These are phyloP conservation scores for Acanthaster planci DNA, from an alignment of 35 echinoderm and acorn worm species.

Conservation along the genomic window DNA sequence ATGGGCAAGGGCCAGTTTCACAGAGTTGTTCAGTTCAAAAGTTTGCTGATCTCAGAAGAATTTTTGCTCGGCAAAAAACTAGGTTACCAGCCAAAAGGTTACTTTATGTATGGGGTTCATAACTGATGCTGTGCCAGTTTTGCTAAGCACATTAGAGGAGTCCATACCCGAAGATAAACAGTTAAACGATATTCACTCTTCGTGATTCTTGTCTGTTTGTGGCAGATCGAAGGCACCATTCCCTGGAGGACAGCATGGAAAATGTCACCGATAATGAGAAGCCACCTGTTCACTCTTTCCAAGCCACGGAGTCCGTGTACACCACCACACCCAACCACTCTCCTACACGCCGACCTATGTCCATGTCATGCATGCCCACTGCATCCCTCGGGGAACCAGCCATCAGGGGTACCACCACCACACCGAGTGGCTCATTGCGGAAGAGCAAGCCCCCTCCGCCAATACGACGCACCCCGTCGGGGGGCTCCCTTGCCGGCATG, in stretches of 20 bases:
- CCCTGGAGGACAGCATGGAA: background rate
- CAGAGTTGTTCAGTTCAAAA: background rate
- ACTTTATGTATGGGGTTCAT: background rate
- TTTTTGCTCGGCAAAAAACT: too few species aligned
- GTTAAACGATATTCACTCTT: background rate
- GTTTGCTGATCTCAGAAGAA: too few species aligned
- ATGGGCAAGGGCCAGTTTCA: background rate
- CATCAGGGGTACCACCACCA: background rate
- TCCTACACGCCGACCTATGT: background rate
- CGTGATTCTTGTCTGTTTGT: background rate
- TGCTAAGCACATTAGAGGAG: too few species aligned
- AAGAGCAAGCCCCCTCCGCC: slow-evolving; percentile 82
- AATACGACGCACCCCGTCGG: slow-evolving; percentile 60
- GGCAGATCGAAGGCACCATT: background rate
- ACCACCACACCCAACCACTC: slow-evolving; percentile 26
- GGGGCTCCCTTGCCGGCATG: slow-evolving; percentile 29
- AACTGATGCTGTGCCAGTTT: background rate
- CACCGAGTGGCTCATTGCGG: slow-evolving; percentile 63
- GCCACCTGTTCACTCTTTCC: slow-evolving; percentile 22
- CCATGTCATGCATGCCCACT: slow-evolving; percentile 41
- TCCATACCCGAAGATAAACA: background rate
- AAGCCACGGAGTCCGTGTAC: slow-evolving; percentile 11
- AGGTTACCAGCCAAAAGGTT: background rate
- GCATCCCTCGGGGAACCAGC: background rate
- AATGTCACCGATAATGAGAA: background rate